A percentile compares a stretch with the other conserved stretches of the same genome.
Conservation (phyloP, 2,113 vertebrate genomes). For the Paradisaea rubra region DNA sequence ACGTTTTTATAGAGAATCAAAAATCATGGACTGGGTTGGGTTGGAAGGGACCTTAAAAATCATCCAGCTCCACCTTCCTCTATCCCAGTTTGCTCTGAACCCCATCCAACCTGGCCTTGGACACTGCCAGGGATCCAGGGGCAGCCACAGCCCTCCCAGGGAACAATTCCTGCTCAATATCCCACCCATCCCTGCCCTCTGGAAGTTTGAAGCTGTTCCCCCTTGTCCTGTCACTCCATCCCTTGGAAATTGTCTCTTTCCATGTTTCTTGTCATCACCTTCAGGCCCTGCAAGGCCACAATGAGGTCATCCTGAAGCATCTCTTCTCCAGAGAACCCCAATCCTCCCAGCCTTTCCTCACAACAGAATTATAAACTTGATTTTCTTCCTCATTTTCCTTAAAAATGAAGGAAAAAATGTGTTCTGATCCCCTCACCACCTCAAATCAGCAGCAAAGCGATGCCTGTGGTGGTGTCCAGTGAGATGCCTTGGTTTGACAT, state of each 20-base stretch:
- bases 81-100: neutral
- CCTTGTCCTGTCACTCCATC: accelerated
- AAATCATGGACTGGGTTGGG: neutral
- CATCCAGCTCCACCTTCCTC: neutral
- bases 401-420: neutral
- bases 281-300: neutral
- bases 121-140: neutral
- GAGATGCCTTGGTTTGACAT: neutral
- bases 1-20: neutral
- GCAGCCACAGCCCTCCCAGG: neutral
- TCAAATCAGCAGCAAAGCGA: neutral
- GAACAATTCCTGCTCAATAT: accelerated
- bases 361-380: neutral
- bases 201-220: neutral
- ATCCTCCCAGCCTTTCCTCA: neutral
- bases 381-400: neutral
- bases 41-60: accelerated
- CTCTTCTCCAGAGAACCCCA: neutral
- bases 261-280: accelerated
- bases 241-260: neutral
- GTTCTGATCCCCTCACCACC: neutral
- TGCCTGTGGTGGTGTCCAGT: accelerated
- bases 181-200: accelerated
- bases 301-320: accelerated
- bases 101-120: neutral